A percentile compares a stretch with the other conserved stretches of the same genome.
Evolutionary conservation across 2,113 vertebrate species (phyloP).

Genomic region (Cygnus buccinator): DNA sequence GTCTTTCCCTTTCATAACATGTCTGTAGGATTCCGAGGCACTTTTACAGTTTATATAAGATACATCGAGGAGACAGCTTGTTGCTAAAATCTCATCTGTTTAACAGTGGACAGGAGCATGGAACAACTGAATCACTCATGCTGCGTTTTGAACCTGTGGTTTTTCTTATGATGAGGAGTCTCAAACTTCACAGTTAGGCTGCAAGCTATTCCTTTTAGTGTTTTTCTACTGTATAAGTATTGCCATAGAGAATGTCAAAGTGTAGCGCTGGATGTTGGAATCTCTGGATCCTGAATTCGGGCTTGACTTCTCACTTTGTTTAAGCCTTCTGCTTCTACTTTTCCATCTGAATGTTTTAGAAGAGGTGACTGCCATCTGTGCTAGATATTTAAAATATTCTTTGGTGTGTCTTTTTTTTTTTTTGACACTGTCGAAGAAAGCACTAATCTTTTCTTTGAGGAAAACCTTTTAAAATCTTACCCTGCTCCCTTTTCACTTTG

Average conservation of each 20-base stretch:
- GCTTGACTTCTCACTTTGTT: neutral
- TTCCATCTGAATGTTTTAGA: slow-evolving; percentile 45
- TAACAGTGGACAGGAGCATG: neutral
- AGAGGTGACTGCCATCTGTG: slow-evolving; percentile 21
- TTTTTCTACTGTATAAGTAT: neutral
- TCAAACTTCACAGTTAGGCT: neutral
- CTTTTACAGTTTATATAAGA: neutral
- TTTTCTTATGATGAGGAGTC: slow-evolving; percentile 9
- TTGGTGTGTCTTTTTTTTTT: neutral
- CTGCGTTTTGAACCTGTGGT: neutral
- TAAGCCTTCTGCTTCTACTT: neutral
- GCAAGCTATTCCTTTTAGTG: neutral
- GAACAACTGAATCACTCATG: neutral
- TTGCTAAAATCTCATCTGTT: neutral
- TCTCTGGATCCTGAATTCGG: neutral
- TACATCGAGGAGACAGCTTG: neutral
- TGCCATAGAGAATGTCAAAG: neutral
- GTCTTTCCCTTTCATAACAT: neutral
- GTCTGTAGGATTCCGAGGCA: neutral
- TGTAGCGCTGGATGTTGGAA: neutral
- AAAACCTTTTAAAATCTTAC: slow-evolving; percentile 49
- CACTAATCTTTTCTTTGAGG: slow-evolving; percentile 62
- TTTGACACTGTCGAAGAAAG: slow-evolving; percentile 37
- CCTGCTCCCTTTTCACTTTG: slow-evolving; percentile 59
- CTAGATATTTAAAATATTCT: neutral